phyloP scores from a whole-genome alignment of 1,140 invertebrate species.

The Pachypeltis micranthus region DNA sequence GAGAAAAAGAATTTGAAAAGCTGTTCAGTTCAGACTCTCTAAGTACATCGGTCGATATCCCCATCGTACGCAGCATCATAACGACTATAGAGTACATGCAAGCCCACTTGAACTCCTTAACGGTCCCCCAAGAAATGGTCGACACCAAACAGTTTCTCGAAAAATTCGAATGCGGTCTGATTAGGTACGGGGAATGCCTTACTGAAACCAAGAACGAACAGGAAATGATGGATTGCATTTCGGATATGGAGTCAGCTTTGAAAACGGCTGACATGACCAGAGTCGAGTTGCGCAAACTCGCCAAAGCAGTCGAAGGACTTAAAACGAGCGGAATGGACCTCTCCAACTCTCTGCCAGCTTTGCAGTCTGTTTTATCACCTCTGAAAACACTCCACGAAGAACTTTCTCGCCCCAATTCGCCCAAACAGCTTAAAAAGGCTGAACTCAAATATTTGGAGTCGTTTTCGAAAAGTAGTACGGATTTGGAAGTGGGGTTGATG shows the following conservation, averaged over 20 bases:
- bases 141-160: not conserved
- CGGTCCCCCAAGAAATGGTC: not conserved
- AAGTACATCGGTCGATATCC: constrained; percentile 7
- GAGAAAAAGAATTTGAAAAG: constrained; percentile 13
- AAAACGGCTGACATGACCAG: not conserved
- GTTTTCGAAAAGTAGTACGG: constrained; percentile 22
- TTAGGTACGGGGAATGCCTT: not conserved
- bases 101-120: not conserved
- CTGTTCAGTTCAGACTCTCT: constrained; percentile 11
- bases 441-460: constrained; percentile 20
- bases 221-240: not conserved
- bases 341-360: not conserved
- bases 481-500: constrained; percentile 25
- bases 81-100: constrained; percentile 5
- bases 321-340: not conserved
- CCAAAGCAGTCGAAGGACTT: not conserved
- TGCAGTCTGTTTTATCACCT: constrained; percentile 4
- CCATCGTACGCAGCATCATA: constrained; percentile 7
- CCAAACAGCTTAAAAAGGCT: constrained; percentile 6
- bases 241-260: not conserved
- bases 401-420: not conserved
- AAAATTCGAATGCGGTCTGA: constrained; percentile 5
- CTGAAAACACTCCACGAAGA: constrained; percentile 19
- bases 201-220: not conserved
- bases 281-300: constrained; percentile 7